A percentile compares a stretch with the other conserved stretches of the same genome.
Evolutionary conservation across 2,797 vertebrate species (phyloP).

Genomic region (Eremophila alpestris): DNA sequence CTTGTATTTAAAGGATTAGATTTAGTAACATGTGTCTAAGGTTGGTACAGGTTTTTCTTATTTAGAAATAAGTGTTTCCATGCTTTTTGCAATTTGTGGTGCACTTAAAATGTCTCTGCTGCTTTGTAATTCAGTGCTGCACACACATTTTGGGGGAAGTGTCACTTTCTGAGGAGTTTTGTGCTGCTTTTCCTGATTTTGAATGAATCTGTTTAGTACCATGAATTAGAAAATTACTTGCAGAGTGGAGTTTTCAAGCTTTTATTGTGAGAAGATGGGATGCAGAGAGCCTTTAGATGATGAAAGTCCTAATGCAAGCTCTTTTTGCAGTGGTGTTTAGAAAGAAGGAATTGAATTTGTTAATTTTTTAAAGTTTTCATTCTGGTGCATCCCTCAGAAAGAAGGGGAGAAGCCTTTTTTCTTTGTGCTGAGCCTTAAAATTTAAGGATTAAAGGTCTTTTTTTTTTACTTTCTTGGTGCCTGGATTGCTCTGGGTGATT

Average conservation of each 20-base stretch:
- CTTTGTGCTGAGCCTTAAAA: background rate
- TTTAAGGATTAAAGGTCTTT: background rate
- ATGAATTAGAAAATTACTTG: slow-evolving; percentile 35
- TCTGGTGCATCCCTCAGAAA: background rate
- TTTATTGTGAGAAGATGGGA: background rate
- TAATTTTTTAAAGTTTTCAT: background rate
- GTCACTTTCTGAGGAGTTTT: slow-evolving; percentile 64
- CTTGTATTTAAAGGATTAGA: slow-evolving; percentile 63
- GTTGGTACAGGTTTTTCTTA: slow-evolving; percentile 76
- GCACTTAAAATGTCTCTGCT: slow-evolving; percentile 76
- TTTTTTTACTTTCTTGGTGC: background rate
- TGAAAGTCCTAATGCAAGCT: background rate
- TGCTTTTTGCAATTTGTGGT: slow-evolving; percentile 76
- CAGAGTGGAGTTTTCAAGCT: background rate
- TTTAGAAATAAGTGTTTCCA: slow-evolving; percentile 80
- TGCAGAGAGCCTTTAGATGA: background rate
- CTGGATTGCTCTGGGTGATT: background rate
- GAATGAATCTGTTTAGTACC: slow-evolving; percentile 50
- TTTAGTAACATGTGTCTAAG: slow-evolving; percentile 67
- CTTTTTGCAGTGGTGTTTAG: background rate
- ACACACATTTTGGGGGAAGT: slow-evolving; percentile 62
- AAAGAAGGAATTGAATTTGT: background rate
- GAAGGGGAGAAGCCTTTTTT: background rate
- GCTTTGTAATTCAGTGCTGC: slow-evolving; percentile 70
- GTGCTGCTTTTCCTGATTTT: slow-evolving; percentile 45